Evolutionary conservation across 2,113 vertebrate genomes (phyloP).

Genomic region (Ramphastos sulfuratus): DNA sequence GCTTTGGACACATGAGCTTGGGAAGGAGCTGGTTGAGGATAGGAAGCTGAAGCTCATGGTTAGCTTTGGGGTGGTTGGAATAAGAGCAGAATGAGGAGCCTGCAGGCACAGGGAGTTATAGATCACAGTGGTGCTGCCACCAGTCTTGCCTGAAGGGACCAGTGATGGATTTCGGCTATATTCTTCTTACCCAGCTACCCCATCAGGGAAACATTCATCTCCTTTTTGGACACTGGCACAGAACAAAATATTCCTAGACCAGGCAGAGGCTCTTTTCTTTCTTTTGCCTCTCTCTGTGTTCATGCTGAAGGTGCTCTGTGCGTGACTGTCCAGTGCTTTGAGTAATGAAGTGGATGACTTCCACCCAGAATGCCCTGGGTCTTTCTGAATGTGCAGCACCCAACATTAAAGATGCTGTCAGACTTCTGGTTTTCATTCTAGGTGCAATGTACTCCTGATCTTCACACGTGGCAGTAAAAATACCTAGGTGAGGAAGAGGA

Average conservation of each 20-base stretch:
- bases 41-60: not conserved
- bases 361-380: not conserved
- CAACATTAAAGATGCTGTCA: not conserved
- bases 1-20: not conserved
- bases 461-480: not conserved
- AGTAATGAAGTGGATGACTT: not conserved
- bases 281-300: not conserved
- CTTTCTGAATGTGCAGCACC: not conserved
- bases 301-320: not conserved
- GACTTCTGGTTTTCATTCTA: not conserved
- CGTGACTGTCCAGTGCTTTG: not conserved
- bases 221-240: not conserved
- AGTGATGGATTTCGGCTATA: not conserved
- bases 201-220: not conserved
- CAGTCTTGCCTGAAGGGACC: not conserved
- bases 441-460: not conserved
- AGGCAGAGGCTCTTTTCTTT: not conserved
- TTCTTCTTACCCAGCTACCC: not conserved
- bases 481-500: not conserved
- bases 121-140: not conserved
- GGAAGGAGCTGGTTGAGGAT: not conserved
- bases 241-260: not conserved
- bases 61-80: not conserved
- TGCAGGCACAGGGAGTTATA: not conserved
- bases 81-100: not conserved